These are phyloP conservation scores for Labeo rohita DNA, from an alignment of 2,113 vertebrate species.

Conservation along the genomic window DNA sequence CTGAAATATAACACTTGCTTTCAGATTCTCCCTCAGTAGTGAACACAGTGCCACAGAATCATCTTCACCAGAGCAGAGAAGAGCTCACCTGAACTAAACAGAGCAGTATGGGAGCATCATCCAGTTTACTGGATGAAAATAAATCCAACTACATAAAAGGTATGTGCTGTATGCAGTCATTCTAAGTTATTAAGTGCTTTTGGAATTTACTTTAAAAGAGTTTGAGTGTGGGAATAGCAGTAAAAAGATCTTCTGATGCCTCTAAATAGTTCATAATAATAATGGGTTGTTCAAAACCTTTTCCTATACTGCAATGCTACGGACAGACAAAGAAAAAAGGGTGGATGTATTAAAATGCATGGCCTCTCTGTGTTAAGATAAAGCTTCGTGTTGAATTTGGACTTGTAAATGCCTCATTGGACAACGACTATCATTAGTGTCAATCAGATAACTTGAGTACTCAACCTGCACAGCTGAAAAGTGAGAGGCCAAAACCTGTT, in stretches of 20 bases:
- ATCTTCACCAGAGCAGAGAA: constrained; percentile 50
- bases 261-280: background rate
- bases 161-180: constrained; percentile 55
- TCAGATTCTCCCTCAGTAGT: constrained; percentile 7
- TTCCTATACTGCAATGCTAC: too few species aligned
- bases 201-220: constrained; percentile 4
- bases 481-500: constrained; percentile 30
- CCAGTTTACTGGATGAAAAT: constrained; percentile 85
- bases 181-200: background rate
- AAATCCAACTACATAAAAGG: constrained; percentile 85
- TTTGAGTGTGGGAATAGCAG: background rate
- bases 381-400: background rate
- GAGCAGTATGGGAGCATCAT: constrained; percentile 81
- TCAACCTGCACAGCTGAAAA: constrained; percentile 49
- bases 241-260: background rate
- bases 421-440: background rate
- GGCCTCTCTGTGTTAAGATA: background rate
- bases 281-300: background rate
- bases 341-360: background rate
- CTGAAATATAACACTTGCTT: constrained; percentile 25
- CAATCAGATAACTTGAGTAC: constrained; percentile 48
- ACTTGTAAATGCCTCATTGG: background rate
- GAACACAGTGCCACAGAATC: constrained; percentile 57
- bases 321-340: background rate
- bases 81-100: constrained; percentile 42